phyloP scores from a whole-genome alignment of 2,113 vertebrate genomes.

The Muntiacus muntjak region DNA sequence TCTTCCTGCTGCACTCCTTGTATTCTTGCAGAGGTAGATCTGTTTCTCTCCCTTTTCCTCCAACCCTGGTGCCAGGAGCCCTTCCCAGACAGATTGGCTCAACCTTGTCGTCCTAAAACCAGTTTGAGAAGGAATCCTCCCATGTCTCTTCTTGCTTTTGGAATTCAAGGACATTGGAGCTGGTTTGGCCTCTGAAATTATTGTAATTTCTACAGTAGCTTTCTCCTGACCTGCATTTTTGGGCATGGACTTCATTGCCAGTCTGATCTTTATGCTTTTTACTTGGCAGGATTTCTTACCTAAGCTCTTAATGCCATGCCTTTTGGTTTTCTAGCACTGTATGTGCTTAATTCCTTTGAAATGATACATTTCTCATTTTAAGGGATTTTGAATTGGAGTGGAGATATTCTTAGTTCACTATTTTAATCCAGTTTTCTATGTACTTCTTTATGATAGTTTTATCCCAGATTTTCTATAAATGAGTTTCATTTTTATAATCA shows the following conservation, averaged over 20 bases:
- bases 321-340: neutral
- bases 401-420: neutral
- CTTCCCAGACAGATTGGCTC: neutral
- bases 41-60: neutral
- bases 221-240: neutral
- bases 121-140: neutral
- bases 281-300: neutral
- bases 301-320: neutral
- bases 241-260: neutral
- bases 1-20: neutral
- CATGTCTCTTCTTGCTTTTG: neutral
- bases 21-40: neutral
- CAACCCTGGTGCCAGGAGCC: neutral
- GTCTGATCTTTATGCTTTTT: neutral
- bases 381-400: neutral
- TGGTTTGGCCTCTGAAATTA: neutral
- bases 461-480: neutral
- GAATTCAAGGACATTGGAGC: neutral
- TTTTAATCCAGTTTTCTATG: constrained; percentile 24
- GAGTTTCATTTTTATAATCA: constrained; percentile 1
- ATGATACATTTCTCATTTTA: neutral
- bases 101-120: neutral
- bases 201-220: neutral
- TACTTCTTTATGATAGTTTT: neutral
- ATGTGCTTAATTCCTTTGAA: neutral